Evolutionary conservation across 2,797 vertebrate genomes (phyloP), one percentile per base, ranked within the genome.

Genomic region (Danio tinwini): DNA sequence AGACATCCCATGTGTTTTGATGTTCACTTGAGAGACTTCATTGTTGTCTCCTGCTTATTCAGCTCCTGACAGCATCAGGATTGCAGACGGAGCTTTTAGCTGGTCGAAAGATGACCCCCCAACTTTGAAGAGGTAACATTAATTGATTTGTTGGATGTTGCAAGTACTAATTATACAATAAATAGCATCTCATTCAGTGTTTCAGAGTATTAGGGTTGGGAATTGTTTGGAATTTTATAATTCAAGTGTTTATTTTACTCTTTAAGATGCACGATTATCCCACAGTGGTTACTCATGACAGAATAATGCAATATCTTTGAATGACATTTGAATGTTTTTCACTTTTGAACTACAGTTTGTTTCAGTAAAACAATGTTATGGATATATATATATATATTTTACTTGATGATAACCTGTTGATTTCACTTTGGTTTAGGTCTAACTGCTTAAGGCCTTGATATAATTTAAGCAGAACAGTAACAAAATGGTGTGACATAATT

Each of bases 61-160:
- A 98, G 97, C 90, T 0, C 82, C 90, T 6, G 81, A 92, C 83
- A 94, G 94, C 82, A 92, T 99, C 83, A 84, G 89, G 0, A 91
- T 99, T 76, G 92, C 84, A 70, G 94, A 96, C 0, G 96, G 96
- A 42, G 94, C 93, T 0, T 99, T 99, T 91, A 94, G 95, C 73
- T 99, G 98, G 98, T 95, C 95, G 79, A 95, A 88, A 88, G 88
- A 70, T 0, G 96, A 98, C 75, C 86, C 92, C 16, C 93, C 95
- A 0, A 90, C 90, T 0, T 90, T 99, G 47, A 96, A 90, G 47
- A 94, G 93, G 98, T 96, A 88, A 92, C 71, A 9, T 21, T 3
- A 5, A n/a, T 17, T 76, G 10, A 10, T 12, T 4, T 64, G 44
- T 16, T 12, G 17, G 9, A 16, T 47, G 16, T 7, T 44, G 1